Percentiles rank a stretch among this genome's conserved stretches.
Evolutionary conservation across 2,113 vertebrate genomes (phyloP).

Genomic region (Triplophysa tibetana): DNA sequence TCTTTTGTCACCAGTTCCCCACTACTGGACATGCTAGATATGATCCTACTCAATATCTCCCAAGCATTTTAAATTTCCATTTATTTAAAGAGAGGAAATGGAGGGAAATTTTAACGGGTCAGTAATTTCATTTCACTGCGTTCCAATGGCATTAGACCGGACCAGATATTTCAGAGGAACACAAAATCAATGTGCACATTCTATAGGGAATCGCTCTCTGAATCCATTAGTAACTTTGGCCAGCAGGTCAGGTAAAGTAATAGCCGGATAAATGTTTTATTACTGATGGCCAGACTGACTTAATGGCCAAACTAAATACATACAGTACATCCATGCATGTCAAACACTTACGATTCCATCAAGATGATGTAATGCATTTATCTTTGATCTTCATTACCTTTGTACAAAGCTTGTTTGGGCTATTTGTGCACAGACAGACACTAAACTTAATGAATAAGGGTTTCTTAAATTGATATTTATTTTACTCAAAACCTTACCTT

Average conservation of each 20-base stretch:
- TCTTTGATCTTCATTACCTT: constrained; percentile 8
- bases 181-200: constrained; percentile 80
- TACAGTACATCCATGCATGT: constrained; percentile 66
- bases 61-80: constrained; percentile 69
- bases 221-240: constrained; percentile 86
- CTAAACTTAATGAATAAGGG: too few relatives aligned
- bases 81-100: constrained; percentile 77
- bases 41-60: constrained; percentile 60
- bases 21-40: constrained; percentile 54
- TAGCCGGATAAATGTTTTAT: constrained; percentile 91
- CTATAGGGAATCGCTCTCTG: constrained; percentile 75
- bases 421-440: neutral
- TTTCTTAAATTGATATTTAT: too few relatives aligned
- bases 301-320: constrained; percentile 77
- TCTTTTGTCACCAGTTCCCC: constrained; percentile 60
- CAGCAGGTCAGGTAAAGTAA: constrained; percentile 89
- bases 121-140: constrained; percentile 80
- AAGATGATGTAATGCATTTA: constrained; percentile 42
- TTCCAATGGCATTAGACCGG: constrained; percentile 73
- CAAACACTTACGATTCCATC: constrained; percentile 65
- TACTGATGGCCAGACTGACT: constrained; percentile 82
- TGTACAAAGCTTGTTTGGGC: constrained; percentile 19
- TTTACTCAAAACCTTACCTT: too few relatives aligned
- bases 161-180: constrained; percentile 80
- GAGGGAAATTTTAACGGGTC: constrained; percentile 74